Base-by-base conservation (phyloP, 1,140 invertebrate species). In the Bombus breviceps region DNA sequence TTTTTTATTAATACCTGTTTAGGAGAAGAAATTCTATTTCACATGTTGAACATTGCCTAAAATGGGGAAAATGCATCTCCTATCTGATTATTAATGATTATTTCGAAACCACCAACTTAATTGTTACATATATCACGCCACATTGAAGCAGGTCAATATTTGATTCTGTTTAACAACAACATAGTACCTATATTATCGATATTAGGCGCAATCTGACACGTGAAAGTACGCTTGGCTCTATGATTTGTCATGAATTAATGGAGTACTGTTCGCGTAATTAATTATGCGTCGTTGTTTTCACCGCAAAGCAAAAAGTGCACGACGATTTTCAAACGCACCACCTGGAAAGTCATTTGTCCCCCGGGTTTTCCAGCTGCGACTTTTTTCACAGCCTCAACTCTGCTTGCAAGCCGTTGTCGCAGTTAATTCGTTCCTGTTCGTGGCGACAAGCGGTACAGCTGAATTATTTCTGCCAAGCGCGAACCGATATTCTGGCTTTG, bases 351-450 rank as follows among this genome's bases (percentile, higher is more conserved):
- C 9, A 25, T 28, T 25, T 3, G 22, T 34, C 13, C 71, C 32
- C 25, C 5, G 39, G 22, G 64, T 77, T 77, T 74, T 66, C 73
- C 41, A 43, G 47, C 6, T 22, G 47, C 18, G 6, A 53, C 28
- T 37, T 68, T 68, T 37, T 68, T 34, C 34, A 34, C 22, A 34
- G 2, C 34, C 34, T 6, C 32, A 18, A 32, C 74, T 59, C 34
- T 18, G 1, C 18, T n/a, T 62, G 41, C 62, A 32, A n/a, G 75
- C 75, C 37, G 57, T 62, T 77, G 75, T 77, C 75, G 75, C 37
- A 32, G 75, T 77, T 77, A 77, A 77, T 77, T 77, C n/a, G 75
- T 77, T 64, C 28, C 39, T 78, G 76, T 78, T 78, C 59, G 28
- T 39, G 59, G 37, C 59, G 39, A 78, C 76, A 64, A 78, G n/a